phyloP scores from a whole-genome alignment of 2,113 vertebrate genomes.

The Ailurus styani region DNA sequence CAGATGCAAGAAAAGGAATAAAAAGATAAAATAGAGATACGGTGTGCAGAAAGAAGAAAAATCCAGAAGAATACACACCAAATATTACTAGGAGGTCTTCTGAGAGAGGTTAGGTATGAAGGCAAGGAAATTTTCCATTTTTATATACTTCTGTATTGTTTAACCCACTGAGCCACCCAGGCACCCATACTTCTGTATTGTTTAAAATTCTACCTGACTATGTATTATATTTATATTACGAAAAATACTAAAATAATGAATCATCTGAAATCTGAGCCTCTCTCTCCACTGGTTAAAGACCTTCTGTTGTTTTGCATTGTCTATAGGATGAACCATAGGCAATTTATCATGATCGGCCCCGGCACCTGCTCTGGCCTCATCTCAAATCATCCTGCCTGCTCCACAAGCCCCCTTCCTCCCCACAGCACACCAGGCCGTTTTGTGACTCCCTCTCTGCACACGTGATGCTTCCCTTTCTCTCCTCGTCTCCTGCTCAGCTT shows the following conservation, averaged over 20 bases:
- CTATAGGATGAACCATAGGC: background rate
- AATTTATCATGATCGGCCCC: background rate
- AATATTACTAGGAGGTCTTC: background rate
- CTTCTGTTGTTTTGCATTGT: background rate
- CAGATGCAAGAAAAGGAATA: background rate
- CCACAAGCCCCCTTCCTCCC: background rate
- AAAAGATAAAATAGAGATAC: background rate
- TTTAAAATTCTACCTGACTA: background rate
- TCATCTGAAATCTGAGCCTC: background rate
- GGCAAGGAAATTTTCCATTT: background rate
- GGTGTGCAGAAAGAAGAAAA: background rate
- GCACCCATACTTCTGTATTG: background rate
- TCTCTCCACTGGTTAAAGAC: background rate
- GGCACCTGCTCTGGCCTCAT: background rate
- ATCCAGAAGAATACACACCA: background rate
- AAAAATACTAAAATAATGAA: background rate
- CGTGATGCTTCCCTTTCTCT: background rate
- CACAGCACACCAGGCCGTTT: accelerated
- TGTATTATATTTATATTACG: background rate
- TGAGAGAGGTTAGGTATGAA: background rate
- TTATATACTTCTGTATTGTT: background rate
- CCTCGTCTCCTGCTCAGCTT: background rate
- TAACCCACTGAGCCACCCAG: too few relatives aligned
- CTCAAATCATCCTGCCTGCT: background rate
- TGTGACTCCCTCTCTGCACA: background rate